Percentiles rank a stretch among this genome's conserved stretches.
Conservation (phyloP, 2,888 invertebrate genomes). For the Folsomia candida region DNA sequence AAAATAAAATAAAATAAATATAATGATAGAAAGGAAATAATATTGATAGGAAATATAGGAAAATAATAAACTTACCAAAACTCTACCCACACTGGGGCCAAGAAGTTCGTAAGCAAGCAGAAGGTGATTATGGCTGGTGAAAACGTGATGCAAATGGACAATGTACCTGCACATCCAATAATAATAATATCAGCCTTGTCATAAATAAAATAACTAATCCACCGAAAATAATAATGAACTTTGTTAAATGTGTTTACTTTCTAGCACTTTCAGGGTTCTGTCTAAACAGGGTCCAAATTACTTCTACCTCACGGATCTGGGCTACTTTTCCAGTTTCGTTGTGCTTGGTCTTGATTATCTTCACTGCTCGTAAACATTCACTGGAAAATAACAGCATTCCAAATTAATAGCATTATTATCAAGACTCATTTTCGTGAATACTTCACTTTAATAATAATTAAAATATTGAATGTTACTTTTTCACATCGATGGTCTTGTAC, state of each 20-base stretch:
- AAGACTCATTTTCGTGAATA: too few species aligned
- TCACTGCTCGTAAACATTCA: background rate
- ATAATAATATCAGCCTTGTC: too few species aligned
- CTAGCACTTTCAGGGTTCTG: background rate
- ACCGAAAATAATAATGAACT: too few species aligned
- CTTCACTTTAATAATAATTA: too few species aligned
- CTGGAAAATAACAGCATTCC: background rate
- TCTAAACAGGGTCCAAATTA: background rate
- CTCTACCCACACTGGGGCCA: background rate
- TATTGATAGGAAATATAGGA: too few species aligned
- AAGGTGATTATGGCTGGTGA: background rate
- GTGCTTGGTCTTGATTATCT: background rate
- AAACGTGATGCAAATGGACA: background rate
- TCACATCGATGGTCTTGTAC: background rate
- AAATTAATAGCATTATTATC: too few species aligned
- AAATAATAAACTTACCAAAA: background rate
- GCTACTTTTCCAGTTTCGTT: background rate
- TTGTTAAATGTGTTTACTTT: too few species aligned
- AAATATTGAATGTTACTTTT: background rate
- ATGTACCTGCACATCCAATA: background rate
- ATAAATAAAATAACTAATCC: background rate
- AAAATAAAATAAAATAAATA: background rate
- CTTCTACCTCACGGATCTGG: too few species aligned
- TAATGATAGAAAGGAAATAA: too few species aligned
- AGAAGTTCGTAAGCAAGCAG: background rate